Conservation (phyloP, 2,113 vertebrate genomes). For the Silurus glanis region DNA sequence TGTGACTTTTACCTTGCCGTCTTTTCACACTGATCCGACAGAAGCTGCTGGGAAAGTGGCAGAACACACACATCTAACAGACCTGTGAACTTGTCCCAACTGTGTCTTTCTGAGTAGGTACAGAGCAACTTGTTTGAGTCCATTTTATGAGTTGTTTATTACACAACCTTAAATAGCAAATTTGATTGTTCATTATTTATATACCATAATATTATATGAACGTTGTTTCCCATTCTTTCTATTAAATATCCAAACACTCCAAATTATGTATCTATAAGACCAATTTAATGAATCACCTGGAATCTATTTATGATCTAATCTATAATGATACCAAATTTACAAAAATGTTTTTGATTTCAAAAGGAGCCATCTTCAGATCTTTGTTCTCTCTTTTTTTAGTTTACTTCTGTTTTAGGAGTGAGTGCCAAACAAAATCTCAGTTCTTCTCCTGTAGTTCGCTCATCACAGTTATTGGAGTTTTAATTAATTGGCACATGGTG, state of each 20-base stretch:
- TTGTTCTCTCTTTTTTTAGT: not conserved
- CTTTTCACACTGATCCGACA: not conserved
- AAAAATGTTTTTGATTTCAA: too few relatives aligned
- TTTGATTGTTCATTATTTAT: too few relatives aligned
- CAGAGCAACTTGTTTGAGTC: not conserved
- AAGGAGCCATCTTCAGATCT: not conserved
- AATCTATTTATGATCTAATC: too few relatives aligned
- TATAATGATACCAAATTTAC: too few relatives aligned
- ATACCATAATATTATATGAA: too few relatives aligned
- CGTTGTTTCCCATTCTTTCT: too few relatives aligned
- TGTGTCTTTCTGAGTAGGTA: not conserved
- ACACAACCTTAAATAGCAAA: not conserved
- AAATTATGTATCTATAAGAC: too few relatives aligned
- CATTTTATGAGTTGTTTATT: not conserved
- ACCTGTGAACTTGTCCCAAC: not conserved
- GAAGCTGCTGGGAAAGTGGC: not conserved
- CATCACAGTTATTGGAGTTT: constrained; percentile 65
- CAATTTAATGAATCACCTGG: too few relatives aligned
- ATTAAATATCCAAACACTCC: too few relatives aligned
- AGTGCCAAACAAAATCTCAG: not conserved
- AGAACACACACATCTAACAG: not conserved
- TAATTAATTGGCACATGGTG: constrained; percentile 69
- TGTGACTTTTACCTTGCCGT: not conserved
- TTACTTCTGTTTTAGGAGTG: not conserved
- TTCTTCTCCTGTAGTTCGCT: not conserved